Evolutionary conservation across 2,113 vertebrate species (phyloP).

Genomic region (Melanocharis versteri): DNA sequence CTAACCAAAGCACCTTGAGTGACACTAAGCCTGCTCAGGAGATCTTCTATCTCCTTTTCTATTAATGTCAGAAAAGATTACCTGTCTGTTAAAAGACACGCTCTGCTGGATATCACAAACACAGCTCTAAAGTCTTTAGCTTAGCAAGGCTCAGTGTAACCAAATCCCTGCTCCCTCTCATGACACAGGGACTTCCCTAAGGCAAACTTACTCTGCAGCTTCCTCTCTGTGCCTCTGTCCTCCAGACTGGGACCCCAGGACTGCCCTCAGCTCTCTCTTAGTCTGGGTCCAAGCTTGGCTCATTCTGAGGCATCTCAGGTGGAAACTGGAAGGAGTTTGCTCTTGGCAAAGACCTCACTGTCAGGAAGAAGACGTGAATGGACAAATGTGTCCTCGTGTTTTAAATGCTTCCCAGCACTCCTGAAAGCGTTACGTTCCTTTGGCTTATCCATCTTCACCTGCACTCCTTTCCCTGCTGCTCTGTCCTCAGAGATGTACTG

Average conservation of each 20-base stretch:
- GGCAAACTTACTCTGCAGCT: background rate
- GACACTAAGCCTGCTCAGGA: background rate
- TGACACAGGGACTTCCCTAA: background rate
- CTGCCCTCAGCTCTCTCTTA: background rate
- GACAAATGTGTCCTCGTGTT: background rate
- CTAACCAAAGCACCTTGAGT: background rate
- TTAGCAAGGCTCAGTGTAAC: background rate
- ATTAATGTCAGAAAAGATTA: background rate
- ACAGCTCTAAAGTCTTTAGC: background rate
- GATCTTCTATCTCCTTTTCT: background rate
- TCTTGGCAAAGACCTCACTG: background rate
- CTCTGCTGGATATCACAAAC: background rate
- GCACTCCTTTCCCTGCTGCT: background rate
- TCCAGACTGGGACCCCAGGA: background rate
- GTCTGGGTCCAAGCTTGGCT: background rate
- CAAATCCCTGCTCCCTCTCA: background rate
- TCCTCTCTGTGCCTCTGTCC: background rate
- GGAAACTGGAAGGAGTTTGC: background rate
- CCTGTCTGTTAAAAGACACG: rapidly evolving
- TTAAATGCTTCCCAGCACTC: background rate
- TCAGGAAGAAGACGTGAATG: background rate
- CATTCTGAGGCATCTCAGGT: background rate
- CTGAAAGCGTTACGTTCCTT: rapidly evolving
- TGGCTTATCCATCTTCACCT: background rate
- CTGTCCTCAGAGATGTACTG: background rate